A percentile compares a stretch with the other conserved stretches of the same genome.
phyloP scores from a whole-genome alignment of 2,888 invertebrate genomes.

The Eupithecia inturbata region DNA sequence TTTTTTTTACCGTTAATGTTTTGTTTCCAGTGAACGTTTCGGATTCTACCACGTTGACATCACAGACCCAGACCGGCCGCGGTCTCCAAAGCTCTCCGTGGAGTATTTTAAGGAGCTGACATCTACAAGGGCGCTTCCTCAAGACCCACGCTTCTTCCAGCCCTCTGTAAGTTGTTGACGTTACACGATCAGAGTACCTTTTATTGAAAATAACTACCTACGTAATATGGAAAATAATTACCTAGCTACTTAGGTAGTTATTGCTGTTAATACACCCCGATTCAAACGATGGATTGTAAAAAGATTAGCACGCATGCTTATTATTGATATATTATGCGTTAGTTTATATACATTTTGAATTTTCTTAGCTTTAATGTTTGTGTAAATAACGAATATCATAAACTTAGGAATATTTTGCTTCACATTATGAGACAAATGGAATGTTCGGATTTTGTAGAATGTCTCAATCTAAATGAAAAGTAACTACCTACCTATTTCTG shows the following conservation, averaged over 20 bases:
- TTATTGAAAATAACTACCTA: too few species aligned
- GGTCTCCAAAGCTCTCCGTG: slow-evolving; percentile 87
- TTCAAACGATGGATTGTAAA: background rate
- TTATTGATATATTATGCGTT: background rate
- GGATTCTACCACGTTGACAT: slow-evolving; percentile 90
- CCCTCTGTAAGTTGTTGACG: slow-evolving; percentile 60
- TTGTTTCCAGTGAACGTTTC: slow-evolving; percentile 85
- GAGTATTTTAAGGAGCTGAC: slow-evolving; percentile 83
- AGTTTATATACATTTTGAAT: too few species aligned
- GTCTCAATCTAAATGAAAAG: too few species aligned
- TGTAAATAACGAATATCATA: too few species aligned
- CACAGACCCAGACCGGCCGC: slow-evolving; percentile 83
- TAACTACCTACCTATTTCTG: background rate
- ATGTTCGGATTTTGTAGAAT: background rate
- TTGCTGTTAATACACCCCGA: background rate
- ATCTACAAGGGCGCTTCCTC: slow-evolving; percentile 73
- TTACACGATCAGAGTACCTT: background rate
- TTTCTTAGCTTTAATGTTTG: too few species aligned
- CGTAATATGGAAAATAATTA: too few species aligned
- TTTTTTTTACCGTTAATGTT: slow-evolving; percentile 33
- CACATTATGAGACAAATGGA: too few species aligned
- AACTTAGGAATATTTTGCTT: too few species aligned
- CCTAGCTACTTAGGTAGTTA: too few species aligned
- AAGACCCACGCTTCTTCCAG: slow-evolving; percentile 69
- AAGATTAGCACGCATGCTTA: background rate